Evolutionary conservation across 2,888 invertebrate genomes (phyloP), one percentile per base, ranked within the genome.

Genomic region (Cephalotes varians): DNA sequence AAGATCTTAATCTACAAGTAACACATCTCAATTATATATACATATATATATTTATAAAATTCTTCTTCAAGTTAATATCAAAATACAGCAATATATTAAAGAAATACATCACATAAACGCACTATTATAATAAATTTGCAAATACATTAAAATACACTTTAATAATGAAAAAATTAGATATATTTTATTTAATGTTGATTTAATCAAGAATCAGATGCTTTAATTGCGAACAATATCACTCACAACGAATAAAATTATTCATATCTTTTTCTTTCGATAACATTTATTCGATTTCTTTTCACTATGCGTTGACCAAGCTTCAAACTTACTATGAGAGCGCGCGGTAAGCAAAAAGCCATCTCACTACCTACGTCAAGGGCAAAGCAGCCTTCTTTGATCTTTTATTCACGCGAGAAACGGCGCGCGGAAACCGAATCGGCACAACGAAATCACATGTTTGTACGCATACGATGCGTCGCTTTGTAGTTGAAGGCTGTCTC

Each of bases 401-500:
- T 87, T 89, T 89, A 89, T 89, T 89, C 82, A 89, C 37, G 25
- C n/a, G 31, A 31, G 10, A 1, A 56, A 28, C 28, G 12, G 12
- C 44, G 10, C 58, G 21, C 15, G n/a, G 37, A 51, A 77, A 67
- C 21, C 10, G 21, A 44, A 69, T 54, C 21, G 67, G 40, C 31
- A 31, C 3, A 31, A 31, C 44, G 7, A 56, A 77, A 69, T 58
- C 34, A 47, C 31, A 62, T 18, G 40, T 56, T 69, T 69, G 44
- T 56, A n/a, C n/a, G n/a, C n/a, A 31, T 28, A 21, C 6, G 37
- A 34, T 25, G 2, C 10, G 71, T 15, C n/a, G 25, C 56, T 74
- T 73, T 60, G 54, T 44, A 28, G 64, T 28, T 3, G 2, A 65
- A 15, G 12, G 2, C 31, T n/a, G 31, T 56, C 6, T 54, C 21